A percentile compares a stretch with the other conserved stretches of the same genome.
phyloP scores from a whole-genome alignment of 2,888 invertebrate species.

The Tanytarsus gracilentus region DNA sequence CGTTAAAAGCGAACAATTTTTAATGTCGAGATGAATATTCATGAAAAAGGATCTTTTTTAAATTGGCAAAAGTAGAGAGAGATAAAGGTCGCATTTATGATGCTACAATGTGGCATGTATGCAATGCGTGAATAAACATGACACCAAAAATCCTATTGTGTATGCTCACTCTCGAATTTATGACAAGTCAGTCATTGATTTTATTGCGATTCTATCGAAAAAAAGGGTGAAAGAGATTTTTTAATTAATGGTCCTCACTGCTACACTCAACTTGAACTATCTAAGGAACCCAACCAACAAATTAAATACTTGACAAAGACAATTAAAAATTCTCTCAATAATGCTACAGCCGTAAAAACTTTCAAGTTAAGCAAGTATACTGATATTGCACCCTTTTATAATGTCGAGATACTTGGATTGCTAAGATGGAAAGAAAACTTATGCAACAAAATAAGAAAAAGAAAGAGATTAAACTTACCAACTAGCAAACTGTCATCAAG shows the following conservation, averaged over 20 bases:
- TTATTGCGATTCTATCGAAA: constrained; percentile 6
- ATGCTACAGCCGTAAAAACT: too few species aligned
- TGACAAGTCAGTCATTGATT: constrained; percentile 1
- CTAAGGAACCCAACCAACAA: too few species aligned
- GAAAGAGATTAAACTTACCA: too few species aligned
- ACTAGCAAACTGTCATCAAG: too few species aligned
- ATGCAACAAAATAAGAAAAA: too few species aligned
- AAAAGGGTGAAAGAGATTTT: constrained; percentile 2
- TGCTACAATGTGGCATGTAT: constrained; percentile 21
- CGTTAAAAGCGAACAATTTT: constrained; percentile 6
- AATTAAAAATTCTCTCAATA: too few species aligned
- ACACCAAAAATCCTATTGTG: constrained; percentile 23
- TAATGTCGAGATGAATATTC: constrained; percentile 26
- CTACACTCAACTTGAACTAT: not conserved
- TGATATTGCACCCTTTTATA: too few species aligned
- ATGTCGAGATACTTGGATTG: too few species aligned
- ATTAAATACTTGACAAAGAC: too few species aligned
- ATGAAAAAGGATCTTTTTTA: constrained; percentile 15
- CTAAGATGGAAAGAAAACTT: too few species aligned
- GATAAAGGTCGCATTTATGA: not conserved
- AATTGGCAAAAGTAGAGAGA: not conserved
- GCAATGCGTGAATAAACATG: constrained; percentile 15
- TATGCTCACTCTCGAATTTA: not conserved
- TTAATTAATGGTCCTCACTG: constrained; percentile 23
- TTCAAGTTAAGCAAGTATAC: too few species aligned